phyloP scores from a whole-genome alignment of 2,888 invertebrate species.

The Plusia festucae region DNA sequence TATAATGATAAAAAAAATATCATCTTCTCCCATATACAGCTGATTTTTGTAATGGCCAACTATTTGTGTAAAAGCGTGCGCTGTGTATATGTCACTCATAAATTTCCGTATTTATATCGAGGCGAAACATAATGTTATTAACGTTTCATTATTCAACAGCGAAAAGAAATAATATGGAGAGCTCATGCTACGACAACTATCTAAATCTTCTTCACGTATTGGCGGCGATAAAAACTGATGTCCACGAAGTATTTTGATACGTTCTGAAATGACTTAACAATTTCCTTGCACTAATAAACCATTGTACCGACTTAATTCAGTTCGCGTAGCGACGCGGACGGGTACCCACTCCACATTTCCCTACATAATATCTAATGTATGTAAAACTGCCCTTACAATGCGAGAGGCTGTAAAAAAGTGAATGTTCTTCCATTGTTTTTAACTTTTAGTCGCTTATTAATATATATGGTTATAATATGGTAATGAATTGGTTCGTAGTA shows the following conservation, averaged over 20 bases:
- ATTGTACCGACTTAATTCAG: conserved; percentile 55
- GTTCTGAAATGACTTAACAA: conserved; percentile 45
- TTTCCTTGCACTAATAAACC: conserved; percentile 45
- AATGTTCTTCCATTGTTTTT: conserved; percentile 45
- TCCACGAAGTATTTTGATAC: conserved; percentile 33
- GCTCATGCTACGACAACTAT: conserved; percentile 21
- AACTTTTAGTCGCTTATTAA: conserved; percentile 49
- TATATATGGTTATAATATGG: conserved; percentile 48
- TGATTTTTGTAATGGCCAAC: conserved; percentile 30
- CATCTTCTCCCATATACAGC: conserved; percentile 42
- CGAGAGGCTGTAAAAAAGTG: conserved; percentile 35
- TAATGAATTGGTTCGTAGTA: conserved; percentile 34
- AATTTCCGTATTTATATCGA: conserved; percentile 18
- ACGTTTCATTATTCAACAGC: conserved; percentile 14
- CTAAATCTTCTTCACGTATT: conserved; percentile 43
- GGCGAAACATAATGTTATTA: neutral
- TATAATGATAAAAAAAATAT: conserved; percentile 58
- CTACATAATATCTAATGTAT: conserved; percentile 48
- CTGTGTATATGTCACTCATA: conserved; percentile 36
- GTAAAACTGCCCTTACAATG: conserved; percentile 51
- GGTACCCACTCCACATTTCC: conserved; percentile 43
- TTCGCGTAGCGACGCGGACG: conserved; percentile 42
- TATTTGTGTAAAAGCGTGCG: conserved; percentile 21
- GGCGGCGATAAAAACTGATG: conserved; percentile 44
- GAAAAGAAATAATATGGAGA: conserved; percentile 12